Evolutionary conservation across 2,113 vertebrate species (phyloP), one percentile per base, ranked within the genome.

Genomic region (Cryptomyrus ogoouensis): DNA sequence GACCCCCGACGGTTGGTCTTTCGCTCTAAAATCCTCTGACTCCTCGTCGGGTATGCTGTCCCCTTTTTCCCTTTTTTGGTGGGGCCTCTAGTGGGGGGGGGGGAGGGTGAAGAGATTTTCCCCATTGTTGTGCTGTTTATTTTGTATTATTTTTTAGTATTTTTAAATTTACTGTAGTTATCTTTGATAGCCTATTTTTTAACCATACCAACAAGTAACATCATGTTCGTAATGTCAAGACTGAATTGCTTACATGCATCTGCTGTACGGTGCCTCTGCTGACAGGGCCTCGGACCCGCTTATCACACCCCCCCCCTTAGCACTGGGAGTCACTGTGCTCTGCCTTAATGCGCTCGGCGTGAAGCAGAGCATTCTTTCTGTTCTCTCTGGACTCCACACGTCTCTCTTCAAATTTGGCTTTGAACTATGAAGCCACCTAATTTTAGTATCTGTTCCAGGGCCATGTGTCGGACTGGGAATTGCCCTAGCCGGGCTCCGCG

Each of bases 1-100:
- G 98, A 98, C 97, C 95, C 97, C 97, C 97, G 97, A 98, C 97
- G 97, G 97, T 98, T 98, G 97, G 97, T 98, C 97, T 97, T 98
- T 97, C 97, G 97, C 97, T 98, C 97, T 98, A 97, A 98, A 98
- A 97, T 98, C 97, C 96, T 98, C 97, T 96, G 97, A 98, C 97
- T 97, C 97, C 96, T 97, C 97, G 97, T 98, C 97, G 97, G 98
- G 98, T 98, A 98, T 91, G 98, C 98, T 97, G 95, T 96, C 96
- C 96, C 97, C 97, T 96, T 96, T 97, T 97, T 98, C 97, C 98
- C 97, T 97, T 98, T 98, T 95, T 94, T n/a, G 21, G 50, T 88
- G 96, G 97, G 96, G 95, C 97, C 96, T 94, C 96, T 97, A 97
- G 96, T 97, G 94, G 92, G 77, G 95, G 96, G 93, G 92, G 94